A percentile compares a stretch with the other conserved stretches of the same genome.
Conservation (phyloP, 2,113 vertebrate genomes). For the Emberiza fucata region DNA sequence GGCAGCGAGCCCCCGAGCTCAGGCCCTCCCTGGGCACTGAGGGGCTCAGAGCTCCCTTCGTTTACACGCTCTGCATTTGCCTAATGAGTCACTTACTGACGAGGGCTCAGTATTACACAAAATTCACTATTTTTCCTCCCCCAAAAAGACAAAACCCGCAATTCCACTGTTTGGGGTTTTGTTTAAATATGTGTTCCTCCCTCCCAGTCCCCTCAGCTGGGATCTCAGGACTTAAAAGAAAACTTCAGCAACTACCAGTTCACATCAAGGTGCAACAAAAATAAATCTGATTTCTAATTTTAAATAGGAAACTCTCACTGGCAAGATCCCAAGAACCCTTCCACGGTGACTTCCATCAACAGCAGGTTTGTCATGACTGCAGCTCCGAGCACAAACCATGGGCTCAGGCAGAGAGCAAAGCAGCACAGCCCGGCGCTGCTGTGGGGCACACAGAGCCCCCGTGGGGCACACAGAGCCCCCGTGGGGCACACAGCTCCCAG, state of each 20-base stretch:
- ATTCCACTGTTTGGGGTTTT: neutral
- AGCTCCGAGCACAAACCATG: neutral
- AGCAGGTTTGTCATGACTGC: neutral
- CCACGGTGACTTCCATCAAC: neutral
- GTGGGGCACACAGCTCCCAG: neutral
- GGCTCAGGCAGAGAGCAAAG: neutral
- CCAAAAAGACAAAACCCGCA: neutral
- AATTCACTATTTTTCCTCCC: neutral
- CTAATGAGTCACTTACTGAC: neutral
- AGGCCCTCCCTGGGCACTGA: neutral
- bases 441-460: neutral
- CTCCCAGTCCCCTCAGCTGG: fast-evolving
- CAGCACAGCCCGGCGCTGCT: neutral
- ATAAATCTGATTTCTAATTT: neutral
- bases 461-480: neutral
- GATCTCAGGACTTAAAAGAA: neutral
- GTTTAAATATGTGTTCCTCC: neutral
- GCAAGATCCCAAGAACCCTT: constrained; percentile 27
- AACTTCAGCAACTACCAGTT: constrained; percentile 1
- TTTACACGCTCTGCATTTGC: neutral
- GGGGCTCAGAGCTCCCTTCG: fast-evolving
- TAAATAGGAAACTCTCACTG: constrained; percentile 42
- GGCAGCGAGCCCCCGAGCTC: neutral
- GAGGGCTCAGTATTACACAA: neutral
- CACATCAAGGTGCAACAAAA: neutral